A percentile compares a stretch with the other conserved stretches of the same genome.
These are phyloP conservation scores for Parasteatoda tepidariorum DNA, from an alignment of 1,140 invertebrate species.

Conservation along the genomic window DNA sequence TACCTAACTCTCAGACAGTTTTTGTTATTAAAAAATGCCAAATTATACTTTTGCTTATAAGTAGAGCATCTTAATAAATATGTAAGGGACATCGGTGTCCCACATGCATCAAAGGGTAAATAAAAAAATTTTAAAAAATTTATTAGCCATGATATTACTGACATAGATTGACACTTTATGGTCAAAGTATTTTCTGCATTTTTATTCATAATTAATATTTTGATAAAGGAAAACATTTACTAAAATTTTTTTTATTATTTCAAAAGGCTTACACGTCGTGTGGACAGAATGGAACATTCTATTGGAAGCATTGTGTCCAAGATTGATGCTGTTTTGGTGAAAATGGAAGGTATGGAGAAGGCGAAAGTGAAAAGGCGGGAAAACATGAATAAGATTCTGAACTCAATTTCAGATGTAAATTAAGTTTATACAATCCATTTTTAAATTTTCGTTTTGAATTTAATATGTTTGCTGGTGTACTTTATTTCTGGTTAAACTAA, in stretches of 20 bases:
- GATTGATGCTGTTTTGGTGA: constrained; percentile 73
- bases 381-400: constrained; percentile 73
- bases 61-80: too few species aligned
- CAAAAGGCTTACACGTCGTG: constrained; percentile 66
- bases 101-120: too few species aligned
- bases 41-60: too few species aligned
- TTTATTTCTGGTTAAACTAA: neutral
- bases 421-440: neutral
- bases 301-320: constrained; percentile 71
- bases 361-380: constrained; percentile 71
- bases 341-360: constrained; percentile 74
- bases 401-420: constrained; percentile 71
- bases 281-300: constrained; percentile 70
- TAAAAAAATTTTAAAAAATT: too few species aligned
- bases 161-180: too few species aligned
- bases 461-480: neutral
- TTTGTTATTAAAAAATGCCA: too few species aligned
- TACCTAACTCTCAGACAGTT: too few species aligned
- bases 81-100: too few species aligned
- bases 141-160: too few species aligned
- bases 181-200: too few species aligned
- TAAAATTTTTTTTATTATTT: neutral
- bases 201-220: too few species aligned
- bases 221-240: too few species aligned
- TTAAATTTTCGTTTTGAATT: neutral